Percentiles rank a stretch among this genome's conserved stretches.
phyloP scores from a whole-genome alignment of 2,797 vertebrate genomes.

The Okamejei kenojei region DNA sequence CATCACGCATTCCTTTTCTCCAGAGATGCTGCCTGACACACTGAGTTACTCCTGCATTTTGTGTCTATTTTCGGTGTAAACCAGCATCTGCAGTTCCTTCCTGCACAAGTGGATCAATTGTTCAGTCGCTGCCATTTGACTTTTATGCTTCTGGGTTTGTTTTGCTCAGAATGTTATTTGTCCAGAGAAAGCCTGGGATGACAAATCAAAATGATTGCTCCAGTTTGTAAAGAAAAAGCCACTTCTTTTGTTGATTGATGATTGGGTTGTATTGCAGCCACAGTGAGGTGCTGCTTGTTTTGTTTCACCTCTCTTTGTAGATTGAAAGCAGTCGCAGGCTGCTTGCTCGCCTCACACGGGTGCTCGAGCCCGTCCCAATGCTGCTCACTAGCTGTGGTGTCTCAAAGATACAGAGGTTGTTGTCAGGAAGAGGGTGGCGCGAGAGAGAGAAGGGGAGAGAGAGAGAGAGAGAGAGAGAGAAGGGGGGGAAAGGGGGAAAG shows the following conservation, averaged over 20 bases:
- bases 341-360: background rate
- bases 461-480: background rate
- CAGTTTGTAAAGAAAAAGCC: background rate
- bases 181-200: too few species aligned
- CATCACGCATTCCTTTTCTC: too few species aligned
- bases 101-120: background rate
- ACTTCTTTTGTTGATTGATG: background rate
- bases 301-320: background rate
- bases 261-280: background rate
- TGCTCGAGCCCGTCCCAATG: background rate
- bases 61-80: too few species aligned
- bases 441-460: constrained; percentile 36
- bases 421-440: constrained; percentile 15
- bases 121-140: background rate
- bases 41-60: too few species aligned
- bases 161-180: background rate
- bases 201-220: background rate
- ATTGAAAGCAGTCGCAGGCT: background rate
- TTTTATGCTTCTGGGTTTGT: background rate
- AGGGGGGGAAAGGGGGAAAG: too few species aligned
- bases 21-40: too few species aligned
- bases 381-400: background rate
- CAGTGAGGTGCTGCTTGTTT: background rate
- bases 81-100: too few species aligned
- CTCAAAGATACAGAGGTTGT: background rate